Evolutionary conservation across 2,797 vertebrate species (phyloP).

Genomic region (Malurus leucopterus): DNA sequence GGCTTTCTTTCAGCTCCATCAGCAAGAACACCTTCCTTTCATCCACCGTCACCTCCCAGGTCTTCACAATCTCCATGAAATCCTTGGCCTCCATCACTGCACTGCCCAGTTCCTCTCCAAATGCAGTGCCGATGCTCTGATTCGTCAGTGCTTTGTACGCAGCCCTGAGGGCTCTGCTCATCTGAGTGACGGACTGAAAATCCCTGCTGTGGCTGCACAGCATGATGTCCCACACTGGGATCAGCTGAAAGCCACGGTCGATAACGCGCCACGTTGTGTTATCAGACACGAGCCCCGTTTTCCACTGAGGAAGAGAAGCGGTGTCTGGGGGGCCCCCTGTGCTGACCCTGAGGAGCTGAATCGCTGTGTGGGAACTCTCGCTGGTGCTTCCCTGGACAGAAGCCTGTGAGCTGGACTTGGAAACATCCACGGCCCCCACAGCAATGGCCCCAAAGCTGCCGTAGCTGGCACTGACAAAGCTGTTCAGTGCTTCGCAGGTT

Average conservation of each 20-base stretch:
- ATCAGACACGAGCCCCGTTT: slow-evolving; percentile 15
- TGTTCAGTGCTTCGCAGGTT: background rate
- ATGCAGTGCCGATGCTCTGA: fast-evolving
- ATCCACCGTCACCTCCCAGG: slow-evolving; percentile 15
- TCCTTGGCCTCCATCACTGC: background rate
- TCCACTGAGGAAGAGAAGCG: slow-evolving; percentile 53
- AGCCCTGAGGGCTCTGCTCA: slow-evolving; percentile 32
- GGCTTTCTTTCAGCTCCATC: slow-evolving; percentile 21
- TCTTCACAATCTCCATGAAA: slow-evolving; percentile 19
- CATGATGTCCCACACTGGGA: slow-evolving; percentile 70
- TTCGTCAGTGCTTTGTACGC: background rate
- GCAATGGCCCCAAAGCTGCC: fast-evolving
- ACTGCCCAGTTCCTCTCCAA: slow-evolving; percentile 26
- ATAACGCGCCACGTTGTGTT: slow-evolving; percentile 68
- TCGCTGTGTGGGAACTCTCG: background rate
- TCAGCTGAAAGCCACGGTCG: slow-evolving; percentile 48
- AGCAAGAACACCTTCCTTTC: slow-evolving; percentile 24
- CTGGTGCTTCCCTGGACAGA: background rate
- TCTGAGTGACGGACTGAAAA: slow-evolving; percentile 21
- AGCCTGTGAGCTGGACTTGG: background rate
- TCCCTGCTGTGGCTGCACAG: slow-evolving; percentile 34
- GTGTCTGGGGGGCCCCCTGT: slow-evolving; percentile 60
- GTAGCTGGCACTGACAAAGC: background rate
- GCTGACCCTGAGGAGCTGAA: slow-evolving; percentile 27
- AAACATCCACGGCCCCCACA: fast-evolving